These are phyloP conservation scores for Erethizon dorsatum DNA, from an alignment of 2,797 vertebrate species.

Conservation along the genomic window DNA sequence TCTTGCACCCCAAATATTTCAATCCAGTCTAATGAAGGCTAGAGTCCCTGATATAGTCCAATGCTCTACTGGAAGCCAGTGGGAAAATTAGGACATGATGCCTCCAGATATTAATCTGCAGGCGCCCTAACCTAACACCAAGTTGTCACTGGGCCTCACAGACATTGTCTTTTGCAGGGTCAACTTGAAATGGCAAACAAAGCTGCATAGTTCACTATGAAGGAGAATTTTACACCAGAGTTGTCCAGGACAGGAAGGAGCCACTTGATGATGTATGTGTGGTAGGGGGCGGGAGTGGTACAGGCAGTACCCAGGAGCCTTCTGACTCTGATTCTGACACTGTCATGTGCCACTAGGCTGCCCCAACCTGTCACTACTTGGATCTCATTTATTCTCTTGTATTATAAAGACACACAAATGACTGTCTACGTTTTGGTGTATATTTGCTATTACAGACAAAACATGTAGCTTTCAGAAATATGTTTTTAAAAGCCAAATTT, in stretches of 20 bases:
- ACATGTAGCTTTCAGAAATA: constrained; percentile 7
- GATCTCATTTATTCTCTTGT: not conserved
- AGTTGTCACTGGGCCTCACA: not conserved
- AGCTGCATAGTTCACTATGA: not conserved
- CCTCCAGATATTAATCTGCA: not conserved
- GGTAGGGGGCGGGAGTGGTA: not conserved
- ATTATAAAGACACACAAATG: not conserved
- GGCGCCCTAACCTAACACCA: not conserved
- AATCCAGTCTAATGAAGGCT: not conserved
- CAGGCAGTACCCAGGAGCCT: not conserved
- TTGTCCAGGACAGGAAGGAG: not conserved
- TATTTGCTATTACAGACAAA: not conserved
- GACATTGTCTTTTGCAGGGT: not conserved
- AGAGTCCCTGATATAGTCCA: not conserved
- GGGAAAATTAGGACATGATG: not conserved
- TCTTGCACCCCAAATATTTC: not conserved
- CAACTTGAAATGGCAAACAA: not conserved
- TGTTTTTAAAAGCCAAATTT: not conserved
- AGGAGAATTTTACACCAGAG: not conserved
- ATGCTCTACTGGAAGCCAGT: not conserved
- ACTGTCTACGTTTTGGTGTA: not conserved
- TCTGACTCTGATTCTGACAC: not conserved
- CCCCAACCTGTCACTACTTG: not conserved
- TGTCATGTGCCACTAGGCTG: fast-evolving
- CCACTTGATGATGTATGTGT: not conserved